A percentile compares a stretch with the other conserved stretches of the same genome.
Conservation (phyloP, 2,113 vertebrate species). For the Empidonax alnorum region DNA sequence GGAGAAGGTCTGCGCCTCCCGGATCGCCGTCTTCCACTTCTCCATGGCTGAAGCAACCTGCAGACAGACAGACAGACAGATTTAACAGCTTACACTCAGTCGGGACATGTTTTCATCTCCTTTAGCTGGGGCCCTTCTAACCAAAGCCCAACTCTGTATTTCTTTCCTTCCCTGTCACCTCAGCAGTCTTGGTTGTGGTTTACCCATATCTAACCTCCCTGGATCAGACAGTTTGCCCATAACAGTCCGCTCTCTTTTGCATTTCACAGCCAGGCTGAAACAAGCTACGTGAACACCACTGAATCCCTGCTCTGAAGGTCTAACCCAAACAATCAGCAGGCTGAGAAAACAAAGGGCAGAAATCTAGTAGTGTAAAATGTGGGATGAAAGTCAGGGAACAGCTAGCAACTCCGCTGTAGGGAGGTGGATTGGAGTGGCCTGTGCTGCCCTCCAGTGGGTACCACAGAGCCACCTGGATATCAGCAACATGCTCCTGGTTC, state of each 20-base stretch:
- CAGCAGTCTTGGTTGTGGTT: neutral
- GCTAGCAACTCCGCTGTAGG: neutral
- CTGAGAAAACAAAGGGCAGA: conserved; percentile 45
- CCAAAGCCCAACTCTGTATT: neutral
- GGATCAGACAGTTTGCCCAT: neutral
- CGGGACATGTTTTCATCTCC: neutral
- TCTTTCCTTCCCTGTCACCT: neutral
- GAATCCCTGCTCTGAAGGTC: conserved; percentile 27
- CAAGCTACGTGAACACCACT: neutral
- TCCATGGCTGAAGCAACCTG: conserved; percentile 95
- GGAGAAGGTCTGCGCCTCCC: conserved; percentile 95
- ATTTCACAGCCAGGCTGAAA: neutral
- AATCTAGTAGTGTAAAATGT: neutral
- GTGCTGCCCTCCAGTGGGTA: conserved; percentile 72
- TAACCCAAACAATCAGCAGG: conserved; percentile 33
- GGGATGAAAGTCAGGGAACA: neutral
- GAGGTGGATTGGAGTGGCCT: neutral
- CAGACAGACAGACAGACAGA: neutral
- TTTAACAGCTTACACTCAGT: conserved; percentile 2
- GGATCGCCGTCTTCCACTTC: conserved; percentile 92
- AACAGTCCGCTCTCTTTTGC: neutral
- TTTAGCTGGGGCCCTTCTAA: neutral
- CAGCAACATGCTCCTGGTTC: neutral
- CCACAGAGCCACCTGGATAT: neutral
- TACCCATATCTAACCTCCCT: neutral